Conservation (phyloP, 1,140 invertebrate genomes). For the Anthonomus grandis region DNA sequence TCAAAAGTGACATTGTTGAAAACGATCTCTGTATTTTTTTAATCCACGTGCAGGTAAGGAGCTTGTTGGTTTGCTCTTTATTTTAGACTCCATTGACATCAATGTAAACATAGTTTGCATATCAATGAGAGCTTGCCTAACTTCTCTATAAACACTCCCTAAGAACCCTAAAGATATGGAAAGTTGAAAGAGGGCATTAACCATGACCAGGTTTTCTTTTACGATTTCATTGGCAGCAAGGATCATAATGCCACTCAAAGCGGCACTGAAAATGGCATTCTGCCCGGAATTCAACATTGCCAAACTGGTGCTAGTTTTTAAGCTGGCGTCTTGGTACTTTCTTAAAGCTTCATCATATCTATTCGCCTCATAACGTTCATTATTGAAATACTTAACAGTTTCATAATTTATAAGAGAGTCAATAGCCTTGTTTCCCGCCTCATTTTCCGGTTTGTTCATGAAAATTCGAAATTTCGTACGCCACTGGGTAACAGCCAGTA, state of each 20-base stretch:
- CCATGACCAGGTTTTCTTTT: slow-evolving; percentile 95
- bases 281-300: slow-evolving; percentile 98
- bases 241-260: slow-evolving; percentile 91
- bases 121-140: slow-evolving; percentile 93
- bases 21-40: slow-evolving; percentile 72
- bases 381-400: slow-evolving; percentile 99
- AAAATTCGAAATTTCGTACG: slow-evolving; percentile 91
- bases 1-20: slow-evolving; percentile 92
- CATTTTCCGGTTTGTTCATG: slow-evolving; percentile 99
- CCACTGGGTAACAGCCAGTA: slow-evolving; percentile 91
- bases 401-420: slow-evolving; percentile 99
- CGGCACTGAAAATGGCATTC: slow-evolving; percentile 93
- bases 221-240: slow-evolving; percentile 87
- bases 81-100: slow-evolving; percentile 74
- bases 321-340: slow-evolving; percentile 86
- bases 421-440: slow-evolving; percentile 95
- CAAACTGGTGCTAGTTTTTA: slow-evolving; percentile 93
- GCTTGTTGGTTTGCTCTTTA: slow-evolving; percentile 71
- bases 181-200: slow-evolving; percentile 97
- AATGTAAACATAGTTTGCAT: slow-evolving; percentile 99
- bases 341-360: slow-evolving; percentile 84
- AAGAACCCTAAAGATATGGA: slow-evolving; percentile 91
- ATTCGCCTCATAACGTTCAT: slow-evolving; percentile 91
- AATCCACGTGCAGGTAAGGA: slow-evolving; percentile 64
- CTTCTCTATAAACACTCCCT: slow-evolving; percentile 97